These are phyloP conservation scores for Pimephales promelas DNA, from an alignment of 2,113 vertebrate species.

Conservation along the genomic window DNA sequence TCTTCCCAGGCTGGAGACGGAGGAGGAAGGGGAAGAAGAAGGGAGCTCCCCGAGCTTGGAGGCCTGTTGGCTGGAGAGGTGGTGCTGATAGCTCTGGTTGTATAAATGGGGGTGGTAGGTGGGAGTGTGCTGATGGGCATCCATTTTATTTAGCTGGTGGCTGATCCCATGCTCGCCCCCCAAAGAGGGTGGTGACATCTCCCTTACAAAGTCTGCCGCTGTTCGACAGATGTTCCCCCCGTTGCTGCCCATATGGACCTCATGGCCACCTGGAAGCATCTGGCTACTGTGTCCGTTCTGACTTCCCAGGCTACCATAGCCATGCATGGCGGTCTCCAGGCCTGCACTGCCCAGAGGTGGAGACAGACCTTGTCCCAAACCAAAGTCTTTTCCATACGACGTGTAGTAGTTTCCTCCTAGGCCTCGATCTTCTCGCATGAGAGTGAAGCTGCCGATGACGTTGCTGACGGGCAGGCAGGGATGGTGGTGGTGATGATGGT, in stretches of 20 bases:
- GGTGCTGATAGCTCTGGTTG: constrained; percentile 78
- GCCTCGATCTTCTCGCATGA: constrained; percentile 81
- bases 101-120: constrained; percentile 77
- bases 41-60: constrained; percentile 74
- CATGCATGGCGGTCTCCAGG: constrained; percentile 74
- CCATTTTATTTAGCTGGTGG: constrained; percentile 79
- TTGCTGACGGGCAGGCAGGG: constrained; percentile 82
- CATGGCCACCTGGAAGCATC: constrained; percentile 76
- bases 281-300: constrained; percentile 70
- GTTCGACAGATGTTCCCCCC: constrained; percentile 77
- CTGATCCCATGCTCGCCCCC: constrained; percentile 67
- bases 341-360: constrained; percentile 73
- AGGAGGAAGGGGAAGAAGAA: constrained; percentile 59
- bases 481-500: constrained; percentile 78
- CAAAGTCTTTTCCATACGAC: constrained; percentile 81
- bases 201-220: constrained; percentile 76
- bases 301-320: constrained; percentile 73
- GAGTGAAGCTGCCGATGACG: constrained; percentile 83
- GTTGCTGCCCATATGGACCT: constrained; percentile 70
- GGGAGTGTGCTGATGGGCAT: constrained; percentile 72
- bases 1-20: constrained; percentile 64
- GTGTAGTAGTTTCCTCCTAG: constrained; percentile 82
- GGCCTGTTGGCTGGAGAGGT: constrained; percentile 73
- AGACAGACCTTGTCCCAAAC: constrained; percentile 77
- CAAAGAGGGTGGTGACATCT: constrained; percentile 78